These are phyloP conservation scores for Drosophila santomea DNA, from an alignment of 1,140 invertebrate species.

Conservation along the genomic window DNA sequence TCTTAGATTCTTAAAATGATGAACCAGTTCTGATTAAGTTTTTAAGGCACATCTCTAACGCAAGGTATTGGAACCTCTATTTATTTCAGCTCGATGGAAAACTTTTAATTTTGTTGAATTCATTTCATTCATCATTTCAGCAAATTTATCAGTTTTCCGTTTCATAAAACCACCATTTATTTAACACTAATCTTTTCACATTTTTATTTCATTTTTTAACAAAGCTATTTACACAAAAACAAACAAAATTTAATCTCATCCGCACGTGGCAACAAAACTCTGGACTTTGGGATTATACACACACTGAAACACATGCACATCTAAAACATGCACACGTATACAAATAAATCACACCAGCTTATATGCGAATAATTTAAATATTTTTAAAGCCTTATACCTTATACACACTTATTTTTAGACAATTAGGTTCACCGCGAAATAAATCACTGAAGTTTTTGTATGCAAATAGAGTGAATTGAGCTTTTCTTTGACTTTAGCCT, in stretches of 20 bases:
- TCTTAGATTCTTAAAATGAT: slow-evolving; percentile 47
- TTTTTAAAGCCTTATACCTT: slow-evolving; percentile 24
- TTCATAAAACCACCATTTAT: slow-evolving; percentile 33
- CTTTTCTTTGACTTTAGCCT: slow-evolving; percentile 32
- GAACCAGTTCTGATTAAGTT: slow-evolving; percentile 56
- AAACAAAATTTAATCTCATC: slow-evolving; percentile 57
- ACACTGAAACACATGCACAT: slow-evolving; percentile 39
- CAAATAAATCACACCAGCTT: slow-evolving; percentile 34
- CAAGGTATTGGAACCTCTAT: slow-evolving; percentile 35
- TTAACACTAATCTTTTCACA: slow-evolving; percentile 61
- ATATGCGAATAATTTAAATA: slow-evolving; percentile 45
- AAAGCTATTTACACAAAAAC: slow-evolving; percentile 45
- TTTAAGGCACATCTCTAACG: not conserved
- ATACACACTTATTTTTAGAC: slow-evolving; percentile 40
- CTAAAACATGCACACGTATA: slow-evolving; percentile 28
- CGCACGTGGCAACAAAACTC: slow-evolving; percentile 53
- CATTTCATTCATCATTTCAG: slow-evolving; percentile 12
- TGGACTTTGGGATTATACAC: slow-evolving; percentile 68
- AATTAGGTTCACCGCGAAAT: slow-evolving; percentile 47
- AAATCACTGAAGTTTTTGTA: slow-evolving; percentile 47
- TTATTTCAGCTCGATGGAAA: slow-evolving; percentile 46
- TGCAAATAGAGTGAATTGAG: slow-evolving; percentile 45
- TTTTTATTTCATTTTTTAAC: slow-evolving; percentile 66
- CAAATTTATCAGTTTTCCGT: slow-evolving; percentile 47
- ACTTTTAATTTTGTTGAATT: slow-evolving; percentile 27